Percentiles rank a stretch among this genome's conserved stretches.
Evolutionary conservation across 2,113 vertebrate genomes (phyloP).

Genomic region (Athene noctua): DNA sequence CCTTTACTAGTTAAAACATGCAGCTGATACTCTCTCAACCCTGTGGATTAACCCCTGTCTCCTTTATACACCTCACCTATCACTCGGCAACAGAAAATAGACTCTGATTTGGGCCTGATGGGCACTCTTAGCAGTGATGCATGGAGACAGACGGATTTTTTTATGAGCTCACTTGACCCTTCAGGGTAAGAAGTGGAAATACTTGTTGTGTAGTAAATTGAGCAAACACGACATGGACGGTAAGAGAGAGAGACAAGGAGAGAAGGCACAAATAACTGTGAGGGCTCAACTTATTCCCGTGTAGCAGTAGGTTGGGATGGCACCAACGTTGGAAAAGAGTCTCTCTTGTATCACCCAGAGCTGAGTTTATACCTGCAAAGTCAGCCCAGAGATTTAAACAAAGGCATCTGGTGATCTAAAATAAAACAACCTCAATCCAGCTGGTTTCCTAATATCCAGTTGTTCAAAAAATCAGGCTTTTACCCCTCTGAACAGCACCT

Average conservation of each 20-base stretch:
- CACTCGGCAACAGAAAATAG: not conserved
- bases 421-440: not conserved
- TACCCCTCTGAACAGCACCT: not conserved
- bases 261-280: not conserved
- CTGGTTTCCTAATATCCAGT: not conserved
- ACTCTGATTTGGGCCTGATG: slow-evolving; percentile 35
- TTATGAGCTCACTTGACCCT: slow-evolving; percentile 62
- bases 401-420: not conserved
- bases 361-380: not conserved
- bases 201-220: slow-evolving; percentile 64
- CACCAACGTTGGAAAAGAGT: not conserved
- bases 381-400: not conserved
- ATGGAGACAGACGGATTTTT: slow-evolving; percentile 47
- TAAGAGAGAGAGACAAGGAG: slow-evolving; percentile 38
- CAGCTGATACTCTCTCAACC: slow-evolving; percentile 7
- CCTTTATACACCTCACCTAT: slow-evolving; percentile 29
- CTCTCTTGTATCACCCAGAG: not conserved
- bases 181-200: slow-evolving; percentile 60
- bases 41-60: slow-evolving; percentile 66
- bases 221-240: slow-evolving; percentile 53
- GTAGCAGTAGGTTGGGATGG: not conserved
- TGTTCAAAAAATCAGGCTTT: not conserved
- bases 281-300: not conserved
- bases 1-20: slow-evolving; percentile 55
- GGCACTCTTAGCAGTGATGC: slow-evolving; percentile 36